These are phyloP conservation scores for Euschistus heros DNA, from an alignment of 1,140 invertebrate species.

Conservation along the genomic window DNA sequence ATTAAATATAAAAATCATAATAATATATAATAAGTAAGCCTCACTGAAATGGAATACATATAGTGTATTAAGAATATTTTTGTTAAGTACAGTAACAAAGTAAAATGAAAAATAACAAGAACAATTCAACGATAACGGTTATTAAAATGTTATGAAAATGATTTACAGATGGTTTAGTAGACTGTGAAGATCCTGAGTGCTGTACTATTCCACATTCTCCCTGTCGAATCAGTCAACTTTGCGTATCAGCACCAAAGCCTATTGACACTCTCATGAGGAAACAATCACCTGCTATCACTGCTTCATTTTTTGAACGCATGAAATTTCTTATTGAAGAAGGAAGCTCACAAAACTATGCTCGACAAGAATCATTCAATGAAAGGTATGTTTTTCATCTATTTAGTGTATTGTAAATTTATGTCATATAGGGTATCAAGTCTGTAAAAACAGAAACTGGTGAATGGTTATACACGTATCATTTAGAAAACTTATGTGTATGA, in stretches of 20 bases:
- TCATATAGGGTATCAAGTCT: too few relatives aligned
- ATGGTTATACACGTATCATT: too few relatives aligned
- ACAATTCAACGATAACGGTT: too few relatives aligned
- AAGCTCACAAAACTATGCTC: conserved; percentile 92
- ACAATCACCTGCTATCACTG: conserved; percentile 88
- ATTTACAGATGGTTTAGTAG: conserved; percentile 78
- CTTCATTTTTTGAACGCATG: conserved; percentile 96
- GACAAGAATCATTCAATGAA: conserved; percentile 89
- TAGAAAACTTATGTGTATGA: too few relatives aligned
- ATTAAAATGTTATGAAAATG: not conserved
- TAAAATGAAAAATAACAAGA: too few relatives aligned
- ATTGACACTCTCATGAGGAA: conserved; percentile 87
- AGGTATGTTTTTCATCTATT: conserved; percentile 56
- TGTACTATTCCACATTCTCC: conserved; percentile 53
- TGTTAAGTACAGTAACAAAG: too few relatives aligned
- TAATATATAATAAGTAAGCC: too few relatives aligned
- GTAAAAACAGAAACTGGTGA: too few relatives aligned
- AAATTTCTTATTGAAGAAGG: conserved; percentile 96
- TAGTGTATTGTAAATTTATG: too few relatives aligned
- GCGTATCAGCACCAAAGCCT: conserved; percentile 83
- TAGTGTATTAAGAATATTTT: too few relatives aligned
- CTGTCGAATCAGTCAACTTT: conserved; percentile 77
- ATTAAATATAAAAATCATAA: too few relatives aligned
- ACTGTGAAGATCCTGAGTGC: conserved; percentile 97
- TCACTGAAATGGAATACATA: too few relatives aligned